A percentile compares a stretch with the other conserved stretches of the same genome.
Evolutionary conservation across 1,140 invertebrate species (phyloP).

Genomic region (Subanguina moxae): DNA sequence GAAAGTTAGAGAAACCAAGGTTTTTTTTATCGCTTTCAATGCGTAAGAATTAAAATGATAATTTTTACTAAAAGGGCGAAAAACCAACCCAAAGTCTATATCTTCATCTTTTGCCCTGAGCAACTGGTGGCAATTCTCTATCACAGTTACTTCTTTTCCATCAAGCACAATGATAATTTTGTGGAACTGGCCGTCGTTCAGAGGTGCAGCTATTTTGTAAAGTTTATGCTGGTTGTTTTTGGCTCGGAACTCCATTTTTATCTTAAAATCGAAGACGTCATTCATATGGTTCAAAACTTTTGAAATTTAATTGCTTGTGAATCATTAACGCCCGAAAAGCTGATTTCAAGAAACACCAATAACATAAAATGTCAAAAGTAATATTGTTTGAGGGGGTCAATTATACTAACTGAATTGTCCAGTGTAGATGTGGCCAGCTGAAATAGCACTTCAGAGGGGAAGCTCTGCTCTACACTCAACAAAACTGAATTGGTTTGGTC

Average conservation of each 20-base stretch:
- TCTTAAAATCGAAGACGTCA: constrained; percentile 8
- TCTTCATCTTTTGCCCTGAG: constrained; percentile 24
- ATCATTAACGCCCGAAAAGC: too few species aligned
- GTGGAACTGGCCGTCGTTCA: constrained; percentile 27
- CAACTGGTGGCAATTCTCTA: constrained; percentile 24
- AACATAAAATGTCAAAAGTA: background rate
- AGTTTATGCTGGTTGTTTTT: constrained; percentile 20
- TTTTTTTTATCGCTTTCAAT: too few species aligned
- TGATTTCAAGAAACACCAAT: background rate
- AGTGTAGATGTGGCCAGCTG: constrained; percentile 28
- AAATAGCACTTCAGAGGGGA: background rate
- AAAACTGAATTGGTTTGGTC: constrained; percentile 18
- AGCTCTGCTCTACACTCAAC: constrained; percentile 11
- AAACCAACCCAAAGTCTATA: constrained; percentile 15
- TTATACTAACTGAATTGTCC: constrained; percentile 18
- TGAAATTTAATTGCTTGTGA: background rate
- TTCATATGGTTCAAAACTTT: background rate
- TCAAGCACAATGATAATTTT: constrained; percentile 22
- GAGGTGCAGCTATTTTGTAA: constrained; percentile 22
- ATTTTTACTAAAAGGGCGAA: too few species aligned
- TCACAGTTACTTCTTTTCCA: background rate
- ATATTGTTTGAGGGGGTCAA: too few species aligned
- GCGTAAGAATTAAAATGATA: too few species aligned
- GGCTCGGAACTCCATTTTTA: constrained; percentile 21
- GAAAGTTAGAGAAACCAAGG: too few species aligned